Evolutionary conservation across 1,140 invertebrate species (phyloP).

Genomic region (Apis laboriosa): DNA sequence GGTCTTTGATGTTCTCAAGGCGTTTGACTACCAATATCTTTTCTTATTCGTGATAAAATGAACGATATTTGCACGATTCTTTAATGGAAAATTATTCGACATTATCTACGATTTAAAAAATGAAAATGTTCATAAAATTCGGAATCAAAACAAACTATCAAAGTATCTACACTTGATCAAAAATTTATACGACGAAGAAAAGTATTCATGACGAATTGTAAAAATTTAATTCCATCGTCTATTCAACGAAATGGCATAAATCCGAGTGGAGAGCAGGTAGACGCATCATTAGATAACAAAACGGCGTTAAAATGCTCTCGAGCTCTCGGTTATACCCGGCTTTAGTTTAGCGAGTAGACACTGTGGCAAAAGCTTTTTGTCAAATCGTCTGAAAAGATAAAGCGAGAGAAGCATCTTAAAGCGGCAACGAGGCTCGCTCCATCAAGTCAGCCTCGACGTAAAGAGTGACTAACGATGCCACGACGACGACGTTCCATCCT

Average conservation of each 20-base stretch:
- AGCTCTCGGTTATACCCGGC: conserved; percentile 23
- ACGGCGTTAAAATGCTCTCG: background rate
- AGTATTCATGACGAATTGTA: background rate
- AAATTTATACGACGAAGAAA: background rate
- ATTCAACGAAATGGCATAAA: conserved; percentile 1
- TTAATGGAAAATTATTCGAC: too few species aligned
- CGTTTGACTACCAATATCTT: too few species aligned
- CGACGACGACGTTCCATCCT: conserved; percentile 19
- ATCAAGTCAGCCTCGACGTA: conserved; percentile 34
- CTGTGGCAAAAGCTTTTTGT: conserved; percentile 54
- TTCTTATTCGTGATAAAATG: too few species aligned
- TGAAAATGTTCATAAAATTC: too few species aligned
- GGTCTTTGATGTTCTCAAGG: too few species aligned
- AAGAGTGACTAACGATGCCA: conserved; percentile 48
- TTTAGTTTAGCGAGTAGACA: conserved; percentile 59
- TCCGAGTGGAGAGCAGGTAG: background rate
- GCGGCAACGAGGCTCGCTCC: conserved; percentile 52
- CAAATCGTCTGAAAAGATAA: conserved; percentile 74
- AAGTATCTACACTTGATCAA: too few species aligned
- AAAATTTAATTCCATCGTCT: background rate
- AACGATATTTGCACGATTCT: too few species aligned
- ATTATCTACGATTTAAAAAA: too few species aligned
- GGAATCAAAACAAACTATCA: background rate
- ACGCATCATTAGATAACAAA: conserved; percentile 37
- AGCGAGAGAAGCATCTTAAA: conserved; percentile 52